A percentile compares a stretch with the other conserved stretches of the same genome.
Evolutionary conservation across 2,797 vertebrate genomes (phyloP).

Genomic region (Jordanella pulchra): DNA sequence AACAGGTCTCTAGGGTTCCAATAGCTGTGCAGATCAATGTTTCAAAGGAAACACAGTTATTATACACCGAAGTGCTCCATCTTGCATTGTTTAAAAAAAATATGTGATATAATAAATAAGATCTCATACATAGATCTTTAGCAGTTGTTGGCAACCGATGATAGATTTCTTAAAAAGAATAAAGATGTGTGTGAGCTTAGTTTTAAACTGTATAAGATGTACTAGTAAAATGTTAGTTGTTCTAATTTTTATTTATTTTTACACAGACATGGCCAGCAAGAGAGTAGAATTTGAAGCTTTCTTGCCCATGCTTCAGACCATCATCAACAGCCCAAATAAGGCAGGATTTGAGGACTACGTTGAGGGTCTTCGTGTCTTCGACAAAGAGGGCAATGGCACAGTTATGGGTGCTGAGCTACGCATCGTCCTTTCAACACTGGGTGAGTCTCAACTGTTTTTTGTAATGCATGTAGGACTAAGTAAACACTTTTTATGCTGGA

Average conservation of each 20-base stretch:
- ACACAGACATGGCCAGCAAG: slow-evolving; percentile 89
- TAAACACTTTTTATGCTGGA: not conserved
- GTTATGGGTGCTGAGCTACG: slow-evolving; percentile 99
- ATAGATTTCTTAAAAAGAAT: too few species aligned
- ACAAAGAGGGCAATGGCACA: slow-evolving; percentile 98
- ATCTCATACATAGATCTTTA: not conserved
- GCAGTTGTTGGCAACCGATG: not conserved
- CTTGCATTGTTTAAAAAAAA: not conserved
- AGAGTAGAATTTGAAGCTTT: slow-evolving; percentile 94
- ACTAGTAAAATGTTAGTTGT: not conserved
- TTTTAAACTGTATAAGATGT: not conserved
- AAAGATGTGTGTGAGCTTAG: not conserved
- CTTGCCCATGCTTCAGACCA: slow-evolving; percentile 95
- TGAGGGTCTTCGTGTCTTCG: slow-evolving; percentile 99
- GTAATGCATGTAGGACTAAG: not conserved
- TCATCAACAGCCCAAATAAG: slow-evolving; percentile 96
- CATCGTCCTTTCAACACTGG: slow-evolving; percentile 94
- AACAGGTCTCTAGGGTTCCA: not conserved
- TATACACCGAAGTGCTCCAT: not conserved
- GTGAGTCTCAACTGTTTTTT: slow-evolving; percentile 78
- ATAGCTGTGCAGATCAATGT: not conserved
- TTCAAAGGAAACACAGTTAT: not conserved
- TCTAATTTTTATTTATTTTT: slow-evolving; percentile 9
- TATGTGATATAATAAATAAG: too few species aligned
- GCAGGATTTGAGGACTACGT: slow-evolving; percentile 93